phyloP scores from a whole-genome alignment of 2,113 vertebrate genomes.

The Hystrix brachyura region DNA sequence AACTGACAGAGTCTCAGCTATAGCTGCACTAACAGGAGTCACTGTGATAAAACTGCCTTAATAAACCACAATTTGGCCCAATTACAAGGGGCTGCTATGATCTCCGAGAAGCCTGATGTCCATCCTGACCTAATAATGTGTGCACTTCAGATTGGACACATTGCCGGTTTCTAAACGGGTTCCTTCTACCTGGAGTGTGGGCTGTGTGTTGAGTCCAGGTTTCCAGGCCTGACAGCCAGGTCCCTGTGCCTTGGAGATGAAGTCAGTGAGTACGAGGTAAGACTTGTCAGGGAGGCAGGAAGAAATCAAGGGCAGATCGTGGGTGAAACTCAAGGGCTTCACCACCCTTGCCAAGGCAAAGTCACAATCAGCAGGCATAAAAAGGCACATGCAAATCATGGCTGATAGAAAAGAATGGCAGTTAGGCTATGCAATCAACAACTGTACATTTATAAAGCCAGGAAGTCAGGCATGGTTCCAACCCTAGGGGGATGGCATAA shows the following conservation, averaged over 20 bases:
- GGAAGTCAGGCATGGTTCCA: not conserved
- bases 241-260: not conserved
- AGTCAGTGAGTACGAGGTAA: not conserved
- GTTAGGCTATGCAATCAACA: not conserved
- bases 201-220: not conserved
- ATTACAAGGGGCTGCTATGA: not conserved
- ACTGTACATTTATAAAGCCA: not conserved
- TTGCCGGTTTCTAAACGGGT: slow-evolving; percentile 42
- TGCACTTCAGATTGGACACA: not conserved
- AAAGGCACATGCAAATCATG: not conserved
- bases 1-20: slow-evolving; percentile 68
- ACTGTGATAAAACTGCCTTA: slow-evolving; percentile 54
- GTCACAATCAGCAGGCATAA: not conserved
- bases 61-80: slow-evolving; percentile 63
- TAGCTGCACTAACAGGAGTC: slow-evolving; percentile 8
- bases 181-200: not conserved
- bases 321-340: not conserved
- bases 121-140: slow-evolving; percentile 41
- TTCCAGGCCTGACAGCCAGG: not conserved
- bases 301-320: not conserved
- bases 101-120: not conserved
- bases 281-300: not conserved
- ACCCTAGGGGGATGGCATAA: not conserved
- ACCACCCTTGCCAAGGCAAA: not conserved
- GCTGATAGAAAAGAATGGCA: not conserved